phyloP scores from a whole-genome alignment of 2,113 vertebrate species.

The Nycticryphes semicollaris region DNA sequence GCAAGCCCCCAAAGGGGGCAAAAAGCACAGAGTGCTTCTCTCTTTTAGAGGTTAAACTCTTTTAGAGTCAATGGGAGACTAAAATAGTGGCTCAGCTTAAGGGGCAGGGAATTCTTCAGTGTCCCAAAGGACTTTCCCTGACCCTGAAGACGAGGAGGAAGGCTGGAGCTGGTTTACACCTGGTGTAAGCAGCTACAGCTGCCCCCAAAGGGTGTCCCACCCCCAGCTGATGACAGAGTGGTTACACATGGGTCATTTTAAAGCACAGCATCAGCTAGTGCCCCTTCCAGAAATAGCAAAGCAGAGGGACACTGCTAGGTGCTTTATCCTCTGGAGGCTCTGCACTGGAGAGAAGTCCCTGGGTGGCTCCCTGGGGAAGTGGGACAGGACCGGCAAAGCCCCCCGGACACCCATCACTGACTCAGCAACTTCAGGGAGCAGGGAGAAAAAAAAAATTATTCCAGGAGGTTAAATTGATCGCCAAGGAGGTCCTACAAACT shows the following conservation, averaged over 20 bases:
- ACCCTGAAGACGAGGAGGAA: neutral
- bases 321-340: neutral
- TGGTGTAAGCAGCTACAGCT: accelerated
- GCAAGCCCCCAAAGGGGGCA: neutral
- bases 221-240: neutral
- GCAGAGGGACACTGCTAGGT: accelerated
- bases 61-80: neutral
- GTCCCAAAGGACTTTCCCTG: neutral
- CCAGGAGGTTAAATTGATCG: constrained; percentile 53
- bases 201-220: neutral
- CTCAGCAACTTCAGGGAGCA: constrained; percentile 19
- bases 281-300: neutral
- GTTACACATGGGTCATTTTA: neutral
- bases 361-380: neutral
- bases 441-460: neutral
- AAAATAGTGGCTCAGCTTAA: neutral
- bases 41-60: neutral
- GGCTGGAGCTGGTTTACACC: neutral
- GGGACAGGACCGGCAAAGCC: neutral
- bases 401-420: neutral
- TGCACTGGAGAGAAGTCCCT: neutral
- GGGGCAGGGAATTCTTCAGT: neutral
- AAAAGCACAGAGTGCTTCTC: neutral
- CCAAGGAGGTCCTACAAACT: constrained; percentile 43
- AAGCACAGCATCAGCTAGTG: accelerated